Conservation (phyloP, 2,797 vertebrate genomes). For the Peromyscus attwateri region DNA sequence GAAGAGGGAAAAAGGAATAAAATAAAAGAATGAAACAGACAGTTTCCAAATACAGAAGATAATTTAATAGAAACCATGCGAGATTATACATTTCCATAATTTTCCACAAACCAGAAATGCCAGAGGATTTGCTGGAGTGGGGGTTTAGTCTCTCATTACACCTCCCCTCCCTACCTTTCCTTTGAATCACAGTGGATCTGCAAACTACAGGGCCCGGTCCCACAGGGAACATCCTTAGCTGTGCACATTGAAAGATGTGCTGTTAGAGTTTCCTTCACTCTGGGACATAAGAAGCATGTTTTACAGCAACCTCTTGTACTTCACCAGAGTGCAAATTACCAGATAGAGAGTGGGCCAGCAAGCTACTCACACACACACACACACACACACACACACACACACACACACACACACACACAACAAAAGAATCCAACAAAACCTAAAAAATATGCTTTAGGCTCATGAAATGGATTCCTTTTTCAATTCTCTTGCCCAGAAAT, state of each 20-base stretch:
- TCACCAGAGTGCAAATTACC: background rate
- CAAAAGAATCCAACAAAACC: too few relatives aligned
- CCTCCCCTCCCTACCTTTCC: too few relatives aligned
- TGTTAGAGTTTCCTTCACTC: background rate
- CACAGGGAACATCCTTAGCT: background rate
- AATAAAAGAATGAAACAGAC: background rate
- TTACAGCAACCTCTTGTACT: background rate
- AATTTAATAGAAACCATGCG: background rate
- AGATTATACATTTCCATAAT: background rate
- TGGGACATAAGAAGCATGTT: too few relatives aligned
- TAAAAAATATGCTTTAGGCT: too few relatives aligned
- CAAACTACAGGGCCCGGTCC: background rate
- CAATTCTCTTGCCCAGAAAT: too few relatives aligned
- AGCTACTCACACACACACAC: fast-evolving
- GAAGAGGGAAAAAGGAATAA: background rate
- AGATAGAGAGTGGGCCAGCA: background rate
- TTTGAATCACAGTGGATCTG: background rate
- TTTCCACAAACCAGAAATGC: too few relatives aligned
- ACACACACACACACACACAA: too few relatives aligned
- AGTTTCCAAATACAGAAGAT: background rate
- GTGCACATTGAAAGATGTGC: background rate
- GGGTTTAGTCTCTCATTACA: too few relatives aligned
- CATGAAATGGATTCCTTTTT: too few relatives aligned
- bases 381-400: fast-evolving
- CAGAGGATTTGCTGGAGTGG: background rate